These are phyloP conservation scores for Drosophila barbarae DNA, from an alignment of 2,888 invertebrate genomes.

Conservation along the genomic window DNA sequence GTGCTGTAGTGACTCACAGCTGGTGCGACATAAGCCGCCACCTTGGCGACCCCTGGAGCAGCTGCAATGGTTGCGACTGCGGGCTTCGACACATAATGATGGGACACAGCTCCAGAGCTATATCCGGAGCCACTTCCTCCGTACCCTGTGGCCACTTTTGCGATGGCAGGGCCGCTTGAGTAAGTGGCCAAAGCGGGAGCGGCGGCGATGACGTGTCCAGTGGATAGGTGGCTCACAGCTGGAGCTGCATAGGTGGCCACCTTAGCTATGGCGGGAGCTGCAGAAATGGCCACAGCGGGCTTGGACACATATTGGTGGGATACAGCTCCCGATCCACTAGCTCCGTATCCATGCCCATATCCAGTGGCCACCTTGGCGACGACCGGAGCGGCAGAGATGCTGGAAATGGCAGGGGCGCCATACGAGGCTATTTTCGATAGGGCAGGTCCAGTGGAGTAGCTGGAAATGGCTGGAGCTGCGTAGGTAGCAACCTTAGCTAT, in stretches of 20 bases:
- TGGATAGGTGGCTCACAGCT: constrained; percentile 31
- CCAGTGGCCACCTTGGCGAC: constrained; percentile 7
- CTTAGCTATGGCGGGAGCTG: constrained; percentile 64
- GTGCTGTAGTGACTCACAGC: constrained; percentile 62
- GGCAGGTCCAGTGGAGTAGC: constrained; percentile 59
- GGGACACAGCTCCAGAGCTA: constrained; percentile 51
- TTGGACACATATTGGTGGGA: constrained; percentile 68
- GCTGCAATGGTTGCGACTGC: constrained; percentile 41
- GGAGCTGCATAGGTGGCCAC: constrained; percentile 45
- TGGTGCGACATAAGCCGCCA: constrained; percentile 50
- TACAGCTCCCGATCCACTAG: constrained; percentile 35
- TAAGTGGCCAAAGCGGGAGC: constrained; percentile 61
- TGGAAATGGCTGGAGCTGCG: constrained; percentile 54
- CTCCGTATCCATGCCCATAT: constrained; percentile 22
- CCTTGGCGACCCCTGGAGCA: constrained; percentile 49
- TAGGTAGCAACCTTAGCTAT: constrained; percentile 52
- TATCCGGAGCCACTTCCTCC: constrained; percentile 25
- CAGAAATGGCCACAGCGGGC: constrained; percentile 68
- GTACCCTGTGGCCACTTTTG: constrained; percentile 40
- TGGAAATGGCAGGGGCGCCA: constrained; percentile 12
- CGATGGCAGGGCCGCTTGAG: constrained; percentile 51
- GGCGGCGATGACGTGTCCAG: constrained; percentile 29
- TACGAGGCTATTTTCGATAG: constrained; percentile 36
- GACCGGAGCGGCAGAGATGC: constrained; percentile 18
- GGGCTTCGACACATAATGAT: constrained; percentile 65